Evolutionary conservation across 2,113 vertebrate species (phyloP), one percentile per base, ranked within the genome.

Genomic region (Chroicocephalus ridibundus): DNA sequence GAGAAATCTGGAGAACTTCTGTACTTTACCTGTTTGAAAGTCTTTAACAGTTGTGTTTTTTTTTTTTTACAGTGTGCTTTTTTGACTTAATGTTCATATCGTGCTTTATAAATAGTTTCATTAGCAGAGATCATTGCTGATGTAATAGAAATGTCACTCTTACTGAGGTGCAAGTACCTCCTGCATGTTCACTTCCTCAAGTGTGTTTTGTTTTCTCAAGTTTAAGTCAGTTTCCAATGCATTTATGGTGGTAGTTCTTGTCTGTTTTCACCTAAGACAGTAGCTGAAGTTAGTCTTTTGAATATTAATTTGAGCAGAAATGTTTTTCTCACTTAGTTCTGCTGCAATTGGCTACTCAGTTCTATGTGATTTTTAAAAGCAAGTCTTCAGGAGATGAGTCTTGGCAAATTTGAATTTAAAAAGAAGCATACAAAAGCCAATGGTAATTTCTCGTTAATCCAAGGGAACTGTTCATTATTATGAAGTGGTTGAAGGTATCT

Each of bases 401-500:
- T 36, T 52, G 29, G 66, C 9, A 82, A 85, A 76, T 74, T 46
- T 69, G 17, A 87, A 68, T 36, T 58, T 79, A 75, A 85, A 84
- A 75, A 75, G 36, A 46, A 71, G 27, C 4, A 13, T 40, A 32
- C 25, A 32, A 52, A 66, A 71, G 16, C 17, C 31, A 49, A 40
- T 71, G 32, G 49, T 81, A 60, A 55, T 16, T 52, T 52, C 14
- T 61, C 77, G 13, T 52, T 86, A 74, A 32, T 90, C 34, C 32
- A 52, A 84, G 27, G 32, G 27, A 80, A 44, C 2, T 61, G 71
- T 76, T 44, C 70, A 44, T 44, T 93, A 51, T 95, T 93, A 60
- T 93, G 81, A 70, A 84, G 86, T 74, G 93, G 77, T 96, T 96
- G 95, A 97, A 98, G 97, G 86, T 96, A 95, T 82, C 49, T 79